phyloP scores from a whole-genome alignment of 2,888 invertebrate species.

The Ernsta delagoae region DNA sequence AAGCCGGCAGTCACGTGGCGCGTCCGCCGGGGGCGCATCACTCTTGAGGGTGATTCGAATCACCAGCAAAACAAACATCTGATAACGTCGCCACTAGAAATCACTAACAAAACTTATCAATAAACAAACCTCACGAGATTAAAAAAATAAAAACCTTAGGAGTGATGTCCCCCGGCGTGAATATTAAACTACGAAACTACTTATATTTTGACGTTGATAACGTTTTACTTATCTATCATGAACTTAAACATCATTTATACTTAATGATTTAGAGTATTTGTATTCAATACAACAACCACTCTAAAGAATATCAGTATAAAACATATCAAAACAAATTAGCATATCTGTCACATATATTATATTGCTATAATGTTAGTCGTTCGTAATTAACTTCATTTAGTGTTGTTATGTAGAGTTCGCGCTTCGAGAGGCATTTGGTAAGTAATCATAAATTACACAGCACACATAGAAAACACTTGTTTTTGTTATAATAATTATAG shows the following conservation, averaged over 20 bases:
- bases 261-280: slow-evolving; percentile 77
- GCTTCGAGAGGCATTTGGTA: no score
- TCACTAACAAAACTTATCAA: slow-evolving; percentile 1
- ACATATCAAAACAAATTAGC: slow-evolving; percentile 76
- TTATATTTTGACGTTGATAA: slow-evolving; percentile 38
- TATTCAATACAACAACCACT: slow-evolving; percentile 77
- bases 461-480: no score
- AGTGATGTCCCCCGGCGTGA: slow-evolving; percentile 81
- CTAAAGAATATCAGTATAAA: slow-evolving; percentile 82
- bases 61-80: slow-evolving; percentile 46
- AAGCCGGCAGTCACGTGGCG: slow-evolving; percentile 81
- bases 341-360: slow-evolving; percentile 55
- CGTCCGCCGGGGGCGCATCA: slow-evolving; percentile 83
- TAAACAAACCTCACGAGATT: neutral
- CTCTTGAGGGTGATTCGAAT: slow-evolving; percentile 69
- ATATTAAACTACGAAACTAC: no score
- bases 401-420: no score
- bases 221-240: slow-evolving; percentile 49
- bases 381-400: no score
- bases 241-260: slow-evolving; percentile 48
- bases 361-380: no score
- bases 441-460: no score
- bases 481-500: no score
- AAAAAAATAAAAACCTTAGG: slow-evolving; percentile 55
- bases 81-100: slow-evolving; percentile 37